A percentile compares a stretch with the other conserved stretches of the same genome.
phyloP scores from a whole-genome alignment of 2,113 vertebrate species.

The Casuarius casuarius region DNA sequence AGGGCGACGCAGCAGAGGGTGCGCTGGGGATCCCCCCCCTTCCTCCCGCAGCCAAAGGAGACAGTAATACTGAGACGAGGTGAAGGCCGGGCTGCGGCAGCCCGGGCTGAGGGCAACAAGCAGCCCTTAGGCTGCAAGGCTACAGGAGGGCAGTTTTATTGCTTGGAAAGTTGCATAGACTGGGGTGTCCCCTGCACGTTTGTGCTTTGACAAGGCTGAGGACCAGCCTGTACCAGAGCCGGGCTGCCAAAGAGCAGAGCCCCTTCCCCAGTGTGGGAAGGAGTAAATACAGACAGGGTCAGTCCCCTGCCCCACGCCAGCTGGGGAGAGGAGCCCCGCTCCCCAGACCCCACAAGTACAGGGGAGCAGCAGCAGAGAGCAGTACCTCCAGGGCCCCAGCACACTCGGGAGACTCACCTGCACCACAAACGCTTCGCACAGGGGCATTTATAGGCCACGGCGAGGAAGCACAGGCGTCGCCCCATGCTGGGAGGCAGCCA shows the following conservation, averaged over 20 bases:
- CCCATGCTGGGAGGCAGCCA: too few relatives aligned
- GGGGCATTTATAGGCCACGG: too few relatives aligned
- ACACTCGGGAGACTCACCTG: too few relatives aligned
- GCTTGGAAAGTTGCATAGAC: slow-evolving; percentile 44
- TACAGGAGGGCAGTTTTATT: not conserved
- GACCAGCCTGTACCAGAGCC: too few relatives aligned
- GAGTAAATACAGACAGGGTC: rapidly evolving
- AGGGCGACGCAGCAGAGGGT: not conserved
- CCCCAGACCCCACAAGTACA: rapidly evolving
- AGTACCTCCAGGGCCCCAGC: too few relatives aligned
- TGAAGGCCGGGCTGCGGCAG: not conserved
- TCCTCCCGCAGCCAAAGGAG: too few relatives aligned
- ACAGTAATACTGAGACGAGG: not conserved
- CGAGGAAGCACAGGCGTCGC: too few relatives aligned
- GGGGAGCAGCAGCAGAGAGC: not conserved
- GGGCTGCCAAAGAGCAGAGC: not conserved
- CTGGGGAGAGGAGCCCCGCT: rapidly evolving
- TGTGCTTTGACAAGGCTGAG: not conserved
- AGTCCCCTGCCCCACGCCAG: rapidly evolving
- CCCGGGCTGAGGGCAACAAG: not conserved
- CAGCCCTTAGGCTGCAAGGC: not conserved
- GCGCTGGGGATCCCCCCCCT: not conserved
- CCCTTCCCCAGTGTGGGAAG: rapidly evolving
- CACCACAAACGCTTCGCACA: too few relatives aligned
- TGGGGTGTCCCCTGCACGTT: rapidly evolving